Percentiles rank a stretch among this genome's conserved stretches.
These are phyloP conservation scores for Hepsetus odoe DNA, from an alignment of 2,113 vertebrate genomes.

Conservation along the genomic window DNA sequence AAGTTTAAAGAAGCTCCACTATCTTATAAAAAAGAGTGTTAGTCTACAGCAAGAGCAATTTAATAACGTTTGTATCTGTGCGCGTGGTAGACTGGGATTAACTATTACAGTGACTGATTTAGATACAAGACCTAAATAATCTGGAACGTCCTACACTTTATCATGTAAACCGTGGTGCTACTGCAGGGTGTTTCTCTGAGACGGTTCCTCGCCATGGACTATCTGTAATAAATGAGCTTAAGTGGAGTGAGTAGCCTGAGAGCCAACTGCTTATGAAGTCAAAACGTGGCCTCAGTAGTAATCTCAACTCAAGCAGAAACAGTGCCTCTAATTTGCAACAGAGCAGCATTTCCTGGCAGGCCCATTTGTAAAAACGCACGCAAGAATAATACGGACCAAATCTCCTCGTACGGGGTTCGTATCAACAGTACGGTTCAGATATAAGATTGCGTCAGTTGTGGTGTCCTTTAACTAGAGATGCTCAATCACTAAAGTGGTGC, in stretches of 20 bases:
- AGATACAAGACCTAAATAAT: not conserved
- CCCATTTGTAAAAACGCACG: not conserved
- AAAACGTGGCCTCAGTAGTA: slow-evolving; percentile 37
- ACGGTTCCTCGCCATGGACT: slow-evolving; percentile 27
- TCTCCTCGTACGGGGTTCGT: not conserved
- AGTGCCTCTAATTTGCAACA: slow-evolving; percentile 34
- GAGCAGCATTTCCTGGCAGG: slow-evolving; percentile 18
- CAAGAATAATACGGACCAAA: not conserved
- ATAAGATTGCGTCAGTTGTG: slow-evolving; percentile 7
- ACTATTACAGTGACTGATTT: not conserved
- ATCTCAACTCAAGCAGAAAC: slow-evolving; percentile 46
- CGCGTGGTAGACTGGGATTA: not conserved
- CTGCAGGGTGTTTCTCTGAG: slow-evolving; percentile 39
- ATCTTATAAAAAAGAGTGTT: too few relatives aligned
- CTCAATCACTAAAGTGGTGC: slow-evolving; percentile 51
- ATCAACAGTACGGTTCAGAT: not conserved
- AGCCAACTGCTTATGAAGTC: slow-evolving; percentile 53
- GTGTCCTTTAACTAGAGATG: slow-evolving; percentile 41
- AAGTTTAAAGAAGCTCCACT: too few relatives aligned
- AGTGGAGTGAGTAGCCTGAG: slow-evolving; percentile 37
- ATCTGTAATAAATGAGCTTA: slow-evolving; percentile 44
- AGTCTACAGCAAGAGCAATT: too few relatives aligned
- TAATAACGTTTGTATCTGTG: too few relatives aligned
- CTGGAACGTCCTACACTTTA: not conserved
- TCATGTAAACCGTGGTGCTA: not conserved